A percentile compares a stretch with the other conserved stretches of the same genome.
Evolutionary conservation across 2,797 vertebrate genomes (phyloP).

Genomic region (Carapus acus): DNA sequence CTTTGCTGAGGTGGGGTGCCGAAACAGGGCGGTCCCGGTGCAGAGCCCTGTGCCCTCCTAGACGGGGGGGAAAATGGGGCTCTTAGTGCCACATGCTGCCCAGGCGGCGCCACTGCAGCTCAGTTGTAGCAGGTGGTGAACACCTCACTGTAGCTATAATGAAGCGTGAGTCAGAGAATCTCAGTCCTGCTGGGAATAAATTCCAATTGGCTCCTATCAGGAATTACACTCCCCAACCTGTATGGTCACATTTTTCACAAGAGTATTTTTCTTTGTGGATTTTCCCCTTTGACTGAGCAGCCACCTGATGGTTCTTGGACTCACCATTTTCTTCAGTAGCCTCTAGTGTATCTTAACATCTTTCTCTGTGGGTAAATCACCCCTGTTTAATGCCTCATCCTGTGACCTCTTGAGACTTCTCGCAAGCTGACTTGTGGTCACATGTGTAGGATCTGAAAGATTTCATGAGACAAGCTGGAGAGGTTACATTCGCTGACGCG

Average conservation of each 20-base stretch:
- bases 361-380: slow-evolving; percentile 58
- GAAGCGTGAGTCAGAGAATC: slow-evolving; percentile 59
- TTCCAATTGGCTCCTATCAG: background rate
- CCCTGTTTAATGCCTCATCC: slow-evolving; percentile 44
- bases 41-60: slow-evolving; percentile 61
- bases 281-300: slow-evolving; percentile 12
- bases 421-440: slow-evolving; percentile 60
- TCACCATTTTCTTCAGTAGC: slow-evolving; percentile 50
- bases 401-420: slow-evolving; percentile 31
- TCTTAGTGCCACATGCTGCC: slow-evolving; percentile 64
- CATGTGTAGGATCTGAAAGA: slow-evolving; percentile 96
- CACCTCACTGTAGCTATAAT: slow-evolving; percentile 57
- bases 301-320: slow-evolving; percentile 61
- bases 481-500: slow-evolving; percentile 97
- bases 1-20: slow-evolving; percentile 73
- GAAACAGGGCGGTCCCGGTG: slow-evolving; percentile 61
- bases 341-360: slow-evolving; percentile 64
- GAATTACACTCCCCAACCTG: slow-evolving; percentile 5
- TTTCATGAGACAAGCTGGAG: slow-evolving; percentile 99
- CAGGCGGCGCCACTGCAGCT: slow-evolving; percentile 60
- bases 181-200: slow-evolving; percentile 37
- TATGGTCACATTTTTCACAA: background rate
- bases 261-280: background rate
- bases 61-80: slow-evolving; percentile 56
- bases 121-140: slow-evolving; percentile 63